Evolutionary conservation across 2,888 invertebrate genomes (phyloP), one percentile per base, ranked within the genome.

Genomic region (Eurytoma californica): DNA sequence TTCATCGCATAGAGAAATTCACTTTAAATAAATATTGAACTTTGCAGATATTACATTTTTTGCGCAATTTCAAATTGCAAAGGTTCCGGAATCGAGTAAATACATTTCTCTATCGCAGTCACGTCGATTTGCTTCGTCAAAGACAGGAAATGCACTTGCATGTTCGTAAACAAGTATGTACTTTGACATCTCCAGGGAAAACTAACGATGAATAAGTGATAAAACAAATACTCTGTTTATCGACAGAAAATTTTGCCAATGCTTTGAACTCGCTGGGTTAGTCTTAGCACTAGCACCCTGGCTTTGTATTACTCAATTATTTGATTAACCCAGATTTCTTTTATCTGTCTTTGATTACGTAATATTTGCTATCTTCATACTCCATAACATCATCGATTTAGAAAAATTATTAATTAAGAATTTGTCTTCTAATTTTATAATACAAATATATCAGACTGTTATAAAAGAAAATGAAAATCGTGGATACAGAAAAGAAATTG

Each of bases 181-280:
- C 28, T 53, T 30, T 53, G n/a, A n/a, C 53, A 9, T 55, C 24
- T 55, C 28, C n/a, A n/a, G 20, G 13, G 53, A 28, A 61, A 61
- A 61, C 28, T 53, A 67, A 55, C 53, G 28, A 67, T n/a, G 55
- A 55, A 67, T 28, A 67, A 67, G 55, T 67, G n/a, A 67, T 67
- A 67, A 55, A 67, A 67, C 13, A 30, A 67, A 67, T 20, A 30
- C 12, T 13, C n/a, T 30, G 3, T 30, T 67, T 30, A 30, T 24
- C 28, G 24, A 9, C n/a, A 18, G 30, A 55, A 13, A 30, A 68
- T 55, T 5, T 24, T 16, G 16, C 28, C 24, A 49, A 28, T 72
- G 47, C 28, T 60, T 60, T 49, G 60, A 72, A n/a, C 49, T 39
- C 12, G 5, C 5, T 12, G 58, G 14, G 57, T 16, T 39, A 51